A percentile compares a stretch with the other conserved stretches of the same genome.
phyloP scores from a whole-genome alignment of 1,140 invertebrate genomes.

The Cherax destructor region DNA sequence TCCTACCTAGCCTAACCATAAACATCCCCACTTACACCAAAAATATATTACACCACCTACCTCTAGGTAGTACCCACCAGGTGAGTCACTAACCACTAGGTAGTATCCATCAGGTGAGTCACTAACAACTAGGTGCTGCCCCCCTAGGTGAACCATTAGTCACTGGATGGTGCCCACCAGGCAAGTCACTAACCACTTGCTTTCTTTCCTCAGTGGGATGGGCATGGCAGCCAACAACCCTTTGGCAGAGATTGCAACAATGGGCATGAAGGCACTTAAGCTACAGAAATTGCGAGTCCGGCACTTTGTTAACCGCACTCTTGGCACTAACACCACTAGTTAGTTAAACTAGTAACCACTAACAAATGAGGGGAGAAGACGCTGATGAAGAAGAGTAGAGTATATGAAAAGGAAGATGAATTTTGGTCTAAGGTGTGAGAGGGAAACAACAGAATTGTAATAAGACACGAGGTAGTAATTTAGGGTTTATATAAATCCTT shows the following conservation, averaged over 20 bases:
- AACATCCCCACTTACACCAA: too few species aligned
- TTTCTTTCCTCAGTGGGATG: conserved; percentile 31
- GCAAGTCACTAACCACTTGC: background rate
- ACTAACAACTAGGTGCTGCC: too few species aligned
- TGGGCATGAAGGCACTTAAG: conserved; percentile 71
- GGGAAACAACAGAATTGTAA: too few species aligned
- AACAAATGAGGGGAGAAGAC: background rate
- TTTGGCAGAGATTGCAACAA: conserved; percentile 69
- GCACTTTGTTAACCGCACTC: conserved; percentile 71
- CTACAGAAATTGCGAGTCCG: conserved; percentile 72
- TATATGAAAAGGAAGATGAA: background rate
- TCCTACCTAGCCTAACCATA: too few species aligned
- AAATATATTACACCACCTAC: too few species aligned
- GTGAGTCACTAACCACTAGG: too few species aligned
- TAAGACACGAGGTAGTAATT: too few species aligned
- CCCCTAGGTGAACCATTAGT: too few species aligned
- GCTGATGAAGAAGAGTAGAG: background rate
- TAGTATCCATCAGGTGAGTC: too few species aligned
- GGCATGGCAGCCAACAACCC: conserved; percentile 64
- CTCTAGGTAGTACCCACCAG: too few species aligned
- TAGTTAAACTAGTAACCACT: conserved; percentile 3
- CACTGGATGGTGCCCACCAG: too few species aligned
- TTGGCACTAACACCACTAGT: conserved; percentile 61
- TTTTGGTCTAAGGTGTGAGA: background rate
- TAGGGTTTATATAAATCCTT: too few species aligned